These are phyloP conservation scores for Micropoecilia bifurca DNA, from an alignment of 2,797 vertebrate genomes.

Conservation along the genomic window DNA sequence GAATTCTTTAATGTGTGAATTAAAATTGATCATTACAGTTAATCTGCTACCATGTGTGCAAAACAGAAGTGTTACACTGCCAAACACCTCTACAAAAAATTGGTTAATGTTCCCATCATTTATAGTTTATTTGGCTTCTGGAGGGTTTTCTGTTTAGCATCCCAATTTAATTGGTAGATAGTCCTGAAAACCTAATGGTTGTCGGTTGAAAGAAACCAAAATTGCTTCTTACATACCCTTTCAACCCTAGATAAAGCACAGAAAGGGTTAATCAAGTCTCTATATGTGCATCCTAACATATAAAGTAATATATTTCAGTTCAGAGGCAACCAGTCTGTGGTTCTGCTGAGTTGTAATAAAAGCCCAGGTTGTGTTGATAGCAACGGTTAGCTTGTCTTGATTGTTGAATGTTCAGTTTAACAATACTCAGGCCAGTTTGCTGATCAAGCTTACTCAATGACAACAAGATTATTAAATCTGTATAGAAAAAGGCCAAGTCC, in stretches of 20 bases:
- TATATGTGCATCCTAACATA: not conserved
- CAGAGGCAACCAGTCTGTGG: too few relatives aligned
- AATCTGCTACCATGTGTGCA: not conserved
- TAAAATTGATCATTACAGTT: not conserved
- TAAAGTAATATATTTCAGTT: too few relatives aligned
- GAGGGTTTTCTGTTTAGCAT: not conserved
- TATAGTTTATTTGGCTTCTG: not conserved
- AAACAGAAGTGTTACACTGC: not conserved
- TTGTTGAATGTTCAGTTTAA: not conserved
- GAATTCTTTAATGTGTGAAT: not conserved
- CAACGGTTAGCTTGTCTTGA: too few relatives aligned
- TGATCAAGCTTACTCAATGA: not conserved
- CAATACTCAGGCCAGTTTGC: not conserved
- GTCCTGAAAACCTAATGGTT: not conserved
- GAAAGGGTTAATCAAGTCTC: not conserved
- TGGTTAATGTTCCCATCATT: not conserved
- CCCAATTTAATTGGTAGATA: not conserved
- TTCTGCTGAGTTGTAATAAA: too few relatives aligned
- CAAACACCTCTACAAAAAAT: not conserved
- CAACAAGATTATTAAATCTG: not conserved
- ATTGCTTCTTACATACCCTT: too few relatives aligned
- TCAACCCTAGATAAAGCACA: not conserved
- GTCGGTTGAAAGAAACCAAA: not conserved
- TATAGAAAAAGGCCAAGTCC: not conserved
- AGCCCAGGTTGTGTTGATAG: too few relatives aligned